Conservation (phyloP, 2,888 invertebrate species). For the Lutraria lutraria region DNA sequence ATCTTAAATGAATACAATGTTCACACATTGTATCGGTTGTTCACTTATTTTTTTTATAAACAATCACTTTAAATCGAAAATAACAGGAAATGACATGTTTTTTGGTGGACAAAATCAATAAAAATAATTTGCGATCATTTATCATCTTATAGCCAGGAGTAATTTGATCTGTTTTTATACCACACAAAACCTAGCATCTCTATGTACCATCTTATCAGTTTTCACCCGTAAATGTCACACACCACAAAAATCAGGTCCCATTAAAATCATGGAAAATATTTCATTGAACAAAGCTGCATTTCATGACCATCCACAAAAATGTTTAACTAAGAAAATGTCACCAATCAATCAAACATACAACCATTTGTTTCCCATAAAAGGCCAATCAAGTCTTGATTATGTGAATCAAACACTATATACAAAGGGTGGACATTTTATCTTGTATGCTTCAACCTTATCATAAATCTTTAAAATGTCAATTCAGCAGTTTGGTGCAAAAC, state of each 20-base stretch:
- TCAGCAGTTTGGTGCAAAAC: no score
- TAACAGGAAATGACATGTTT: background rate
- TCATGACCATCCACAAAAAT: constrained; percentile 9
- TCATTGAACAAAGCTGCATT: background rate
- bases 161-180: background rate
- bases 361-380: constrained; percentile 26
- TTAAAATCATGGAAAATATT: background rate
- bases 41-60: no score
- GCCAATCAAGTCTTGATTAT: background rate
- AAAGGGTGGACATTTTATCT: background rate
- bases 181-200: background rate
- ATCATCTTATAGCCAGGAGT: background rate
- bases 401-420: background rate
- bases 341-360: constrained; percentile 7
- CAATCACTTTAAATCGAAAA: background rate
- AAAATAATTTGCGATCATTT: constrained; percentile 5
- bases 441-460: background rate
- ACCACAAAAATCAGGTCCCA: background rate
- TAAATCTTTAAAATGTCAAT: background rate
- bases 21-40: no score
- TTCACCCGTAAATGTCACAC: constrained; percentile 5
- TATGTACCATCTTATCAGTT: background rate
- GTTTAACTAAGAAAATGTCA: constrained; percentile 6
- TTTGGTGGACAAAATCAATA: background rate
- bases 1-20: no score